Base-by-base conservation (phyloP, 2,888 invertebrate genomes). In the Parthenolecanium corni region DNA sequence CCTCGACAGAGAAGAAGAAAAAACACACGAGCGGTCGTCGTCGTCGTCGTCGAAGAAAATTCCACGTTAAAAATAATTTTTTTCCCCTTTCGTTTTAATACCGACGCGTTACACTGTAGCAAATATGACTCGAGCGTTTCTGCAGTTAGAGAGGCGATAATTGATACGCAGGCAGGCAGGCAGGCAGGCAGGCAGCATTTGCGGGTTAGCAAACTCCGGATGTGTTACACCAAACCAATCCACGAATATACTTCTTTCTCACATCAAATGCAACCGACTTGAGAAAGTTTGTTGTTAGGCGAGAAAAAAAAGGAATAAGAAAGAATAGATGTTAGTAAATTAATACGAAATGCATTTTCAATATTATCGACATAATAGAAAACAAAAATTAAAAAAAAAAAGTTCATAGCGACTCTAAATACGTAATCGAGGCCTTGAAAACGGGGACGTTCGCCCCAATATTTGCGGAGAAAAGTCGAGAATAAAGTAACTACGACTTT, bases 271-370 rank as follows among this genome's bases (percentile, higher is more conserved):
- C 25, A 58, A 47, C 58, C 47, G 49, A 47, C 47, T 58, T 47
- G 47, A 47, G 47, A 58, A 58, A 58, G 52, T 24, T 52, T 49
- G 40, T 52, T 63, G 46, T 53, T 42, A 46, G 44, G 44, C 53
- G 52, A 54, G 46, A 63, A 63, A 51, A 62, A 63, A 52, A 53
- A 52, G 51, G 53, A 52, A 53, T 40, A 44, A 63, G 44, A 23
- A 44, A 62, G 53, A 63, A 63, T 53, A 53, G 53, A 44, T 62
- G 63, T 63, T 63, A 63, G 63, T 57, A 57, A 46, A 44, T 47
- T 18, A 57, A 57, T 36, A 31, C 14, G 25, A 31, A 36, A 12
- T 52, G 24, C 24, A 52, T 16, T 24, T 52, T 52, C 24, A 6
- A 16, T 14, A 49, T 21, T 20, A 12, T 25, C 5, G 12, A 52